phyloP scores from a whole-genome alignment of 1,140 invertebrate genomes.

The Trachymyrmex septentrionalis region DNA sequence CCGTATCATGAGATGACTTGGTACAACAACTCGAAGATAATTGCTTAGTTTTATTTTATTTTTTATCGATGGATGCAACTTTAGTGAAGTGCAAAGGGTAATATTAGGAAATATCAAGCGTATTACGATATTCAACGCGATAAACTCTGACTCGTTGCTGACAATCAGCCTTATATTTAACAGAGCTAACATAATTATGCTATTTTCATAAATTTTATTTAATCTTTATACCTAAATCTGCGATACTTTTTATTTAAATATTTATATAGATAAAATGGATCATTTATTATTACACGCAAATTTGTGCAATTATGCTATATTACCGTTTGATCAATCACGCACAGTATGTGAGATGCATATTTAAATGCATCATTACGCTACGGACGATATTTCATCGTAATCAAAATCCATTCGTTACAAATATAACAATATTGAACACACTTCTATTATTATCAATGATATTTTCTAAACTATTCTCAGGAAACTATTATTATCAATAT shows the following conservation, averaged over 20 bases:
- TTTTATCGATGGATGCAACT: conserved; percentile 43
- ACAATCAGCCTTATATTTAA: conserved; percentile 5
- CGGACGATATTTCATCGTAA: conserved; percentile 1
- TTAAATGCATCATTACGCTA: conserved; percentile 24
- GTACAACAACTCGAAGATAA: conserved; percentile 47
- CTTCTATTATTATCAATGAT: background rate
- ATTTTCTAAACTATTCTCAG: conserved; percentile 4
- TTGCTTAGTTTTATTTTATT: conserved; percentile 42
- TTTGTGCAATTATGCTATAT: conserved; percentile 20
- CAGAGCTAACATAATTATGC: background rate
- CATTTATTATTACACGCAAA: conserved; percentile 11
- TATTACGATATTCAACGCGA: conserved; percentile 69
- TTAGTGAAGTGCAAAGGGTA: conserved; percentile 15
- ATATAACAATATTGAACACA: background rate
- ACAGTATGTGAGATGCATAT: conserved; percentile 7
- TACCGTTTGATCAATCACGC: conserved; percentile 20
- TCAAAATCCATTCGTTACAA: background rate
- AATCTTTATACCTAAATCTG: background rate
- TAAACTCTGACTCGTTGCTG: conserved; percentile 76
- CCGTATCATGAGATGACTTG: conserved; percentile 65
- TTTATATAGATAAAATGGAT: background rate
- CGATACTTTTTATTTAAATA: conserved; percentile 5
- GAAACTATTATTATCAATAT: no score
- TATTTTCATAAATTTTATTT: background rate
- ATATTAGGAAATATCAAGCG: conserved; percentile 43